phyloP scores from a whole-genome alignment of 1,140 invertebrate genomes.

The Caenorhabditis remanei region DNA sequence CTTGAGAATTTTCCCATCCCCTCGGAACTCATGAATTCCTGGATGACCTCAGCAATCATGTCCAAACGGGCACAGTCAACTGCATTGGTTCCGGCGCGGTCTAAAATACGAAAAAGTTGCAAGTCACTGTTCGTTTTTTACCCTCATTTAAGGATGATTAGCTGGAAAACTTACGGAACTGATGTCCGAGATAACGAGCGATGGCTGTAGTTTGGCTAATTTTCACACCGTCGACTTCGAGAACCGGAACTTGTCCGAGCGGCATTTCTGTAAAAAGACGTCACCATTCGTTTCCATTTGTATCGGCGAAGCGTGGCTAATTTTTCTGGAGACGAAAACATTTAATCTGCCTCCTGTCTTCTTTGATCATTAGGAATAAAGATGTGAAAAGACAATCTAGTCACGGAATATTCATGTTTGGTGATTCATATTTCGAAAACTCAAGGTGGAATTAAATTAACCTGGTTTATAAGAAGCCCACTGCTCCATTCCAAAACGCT shows the following conservation, averaged over 20 bases:
- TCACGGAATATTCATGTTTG: background rate
- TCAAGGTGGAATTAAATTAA: background rate
- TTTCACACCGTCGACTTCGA: constrained; percentile 61
- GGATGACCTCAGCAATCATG: constrained; percentile 49
- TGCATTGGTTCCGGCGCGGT: constrained; percentile 38
- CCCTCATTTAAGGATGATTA: no score
- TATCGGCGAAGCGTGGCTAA: constrained; percentile 12
- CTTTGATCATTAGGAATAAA: background rate
- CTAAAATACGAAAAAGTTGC: constrained; percentile 1
- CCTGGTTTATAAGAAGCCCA: constrained; percentile 34
- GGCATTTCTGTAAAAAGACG: constrained; percentile 51
- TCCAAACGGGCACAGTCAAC: constrained; percentile 43
- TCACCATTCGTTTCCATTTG: background rate
- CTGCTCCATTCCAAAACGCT: constrained; percentile 5
- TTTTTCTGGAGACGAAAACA: background rate
- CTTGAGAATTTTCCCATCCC: constrained; percentile 16
- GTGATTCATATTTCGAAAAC: background rate
- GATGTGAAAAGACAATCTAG: background rate
- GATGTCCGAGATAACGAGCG: constrained; percentile 60
- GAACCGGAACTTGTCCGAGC: constrained; percentile 59
- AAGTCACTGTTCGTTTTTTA: background rate
- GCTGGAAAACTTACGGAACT: constrained; percentile 54
- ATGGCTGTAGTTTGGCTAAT: constrained; percentile 59
- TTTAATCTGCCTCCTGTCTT: background rate
- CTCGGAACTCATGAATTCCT: constrained; percentile 15